These are phyloP conservation scores for Ceratosolen solmsi DNA, from an alignment of 1,140 invertebrate genomes.

Conservation along the genomic window DNA sequence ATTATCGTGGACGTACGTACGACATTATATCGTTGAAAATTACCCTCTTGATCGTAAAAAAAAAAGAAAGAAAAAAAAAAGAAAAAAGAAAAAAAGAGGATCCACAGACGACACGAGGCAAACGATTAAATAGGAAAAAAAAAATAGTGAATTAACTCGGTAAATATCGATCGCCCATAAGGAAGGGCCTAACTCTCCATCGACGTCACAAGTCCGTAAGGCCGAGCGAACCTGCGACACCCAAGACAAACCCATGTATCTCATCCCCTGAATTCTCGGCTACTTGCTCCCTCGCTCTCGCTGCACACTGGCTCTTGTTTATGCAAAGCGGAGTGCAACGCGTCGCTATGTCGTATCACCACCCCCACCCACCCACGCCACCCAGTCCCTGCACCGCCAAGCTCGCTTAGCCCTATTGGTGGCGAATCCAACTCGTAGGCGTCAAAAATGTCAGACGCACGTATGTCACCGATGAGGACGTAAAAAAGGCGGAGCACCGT, in stretches of 20 bases:
- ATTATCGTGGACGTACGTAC: no score
- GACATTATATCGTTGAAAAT: no score
- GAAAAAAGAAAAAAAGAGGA: no score
- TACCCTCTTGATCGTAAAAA: no score
- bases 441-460: slow-evolving; percentile 71
- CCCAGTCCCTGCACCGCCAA: slow-evolving; percentile 1
- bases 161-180: not conserved
- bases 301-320: slow-evolving; percentile 58
- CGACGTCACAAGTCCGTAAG: no score
- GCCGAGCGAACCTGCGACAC: no score
- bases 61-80: no score
- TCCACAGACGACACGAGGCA: no score
- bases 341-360: slow-evolving; percentile 2
- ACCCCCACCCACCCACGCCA: not conserved
- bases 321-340: slow-evolving; percentile 64
- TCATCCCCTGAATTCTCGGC: not conserved
- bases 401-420: slow-evolving; percentile 71
- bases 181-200: not conserved
- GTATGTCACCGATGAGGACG: slow-evolving; percentile 19
- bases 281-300: slow-evolving; percentile 26
- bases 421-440: no score
- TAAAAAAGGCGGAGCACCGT: slow-evolving; percentile 4
- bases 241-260: not conserved
- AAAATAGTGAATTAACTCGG: not conserved
- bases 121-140: not conserved